Evolutionary conservation across 2,888 invertebrate genomes (phyloP), one percentile per base, ranked within the genome.

Genomic region (Cordilura impudica): DNA sequence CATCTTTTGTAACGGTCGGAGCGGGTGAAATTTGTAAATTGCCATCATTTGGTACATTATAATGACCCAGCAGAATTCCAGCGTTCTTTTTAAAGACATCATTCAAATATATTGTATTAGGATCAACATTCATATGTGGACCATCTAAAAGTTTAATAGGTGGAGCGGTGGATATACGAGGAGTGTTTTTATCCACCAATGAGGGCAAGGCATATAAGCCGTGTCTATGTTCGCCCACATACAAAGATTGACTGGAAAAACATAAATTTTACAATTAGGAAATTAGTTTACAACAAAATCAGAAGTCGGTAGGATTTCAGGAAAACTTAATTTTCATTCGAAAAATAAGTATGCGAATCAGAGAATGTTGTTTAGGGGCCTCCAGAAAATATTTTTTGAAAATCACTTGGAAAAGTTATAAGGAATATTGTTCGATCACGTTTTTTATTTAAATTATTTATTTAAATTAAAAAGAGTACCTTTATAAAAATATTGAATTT

Each of bases 171-270:
- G 93, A 93, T 88, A 97, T 95, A 6, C 96, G 95, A 10, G 96
- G 95, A 2, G 96, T 95, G 82, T 94, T 94, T 85, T 97, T 96
- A 91, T 98, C 98, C 1, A 98, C 97, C 21, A 98, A 91, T 0
- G 98, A 96, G 1, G 97, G 96, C 65, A 98, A 90, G 0, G 98
- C 99, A 90, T 98, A 99, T 0, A 97, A 90, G 0, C 98, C 98
- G 78, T 93, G 91, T 58, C 92, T 91, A 86, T 94, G 94, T 87
- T 98, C 96, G 0, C 98, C 99, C 73, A 99, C 94, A 89, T 98
- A 99, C 31, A 99, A 91, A 0, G 98, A 96, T 72, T 96, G 95
- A 83, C 97, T 97, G 90, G 4, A 43, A 19, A 53, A n/a, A n/a
- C n/a, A n/a, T n/a, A n/a, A n/a, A n/a, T n/a, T n/a, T n/a, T n/a